Conservation (phyloP, 2,113 vertebrate genomes). For the Sylvicapra grimmia region DNA sequence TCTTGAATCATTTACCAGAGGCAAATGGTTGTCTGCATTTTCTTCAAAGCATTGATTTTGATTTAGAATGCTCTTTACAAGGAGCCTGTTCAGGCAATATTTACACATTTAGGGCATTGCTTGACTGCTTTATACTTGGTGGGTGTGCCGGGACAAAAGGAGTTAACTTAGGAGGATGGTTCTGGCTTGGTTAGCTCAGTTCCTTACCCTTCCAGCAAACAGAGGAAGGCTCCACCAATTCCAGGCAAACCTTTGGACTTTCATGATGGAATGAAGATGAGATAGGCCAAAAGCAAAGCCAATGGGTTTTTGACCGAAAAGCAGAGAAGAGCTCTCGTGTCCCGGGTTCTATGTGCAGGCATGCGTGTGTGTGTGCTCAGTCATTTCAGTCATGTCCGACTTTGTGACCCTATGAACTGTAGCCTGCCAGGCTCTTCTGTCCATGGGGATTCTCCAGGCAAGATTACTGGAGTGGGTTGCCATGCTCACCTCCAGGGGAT, state of each 20-base stretch:
- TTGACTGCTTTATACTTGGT: background rate
- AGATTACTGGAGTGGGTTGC: background rate
- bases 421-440: background rate
- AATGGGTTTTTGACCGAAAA: background rate
- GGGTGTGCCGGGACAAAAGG: background rate
- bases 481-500: background rate
- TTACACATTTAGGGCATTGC: background rate
- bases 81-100: background rate
- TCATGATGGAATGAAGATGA: background rate
- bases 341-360: background rate
- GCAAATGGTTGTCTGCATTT: conserved; percentile 4
- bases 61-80: background rate
- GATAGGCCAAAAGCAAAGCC: background rate
- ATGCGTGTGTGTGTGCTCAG: background rate
- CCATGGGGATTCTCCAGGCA: background rate
- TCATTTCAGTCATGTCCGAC: background rate
- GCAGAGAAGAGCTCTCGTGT: background rate
- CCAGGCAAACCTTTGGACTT: background rate
- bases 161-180: background rate
- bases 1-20: conserved; percentile 16
- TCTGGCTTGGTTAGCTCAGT: background rate
- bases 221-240: background rate
- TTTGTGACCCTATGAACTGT: background rate
- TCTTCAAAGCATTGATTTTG: background rate
- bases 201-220: background rate